Conservation (phyloP, 2,888 invertebrate species). For the Tinea pellionella region DNA sequence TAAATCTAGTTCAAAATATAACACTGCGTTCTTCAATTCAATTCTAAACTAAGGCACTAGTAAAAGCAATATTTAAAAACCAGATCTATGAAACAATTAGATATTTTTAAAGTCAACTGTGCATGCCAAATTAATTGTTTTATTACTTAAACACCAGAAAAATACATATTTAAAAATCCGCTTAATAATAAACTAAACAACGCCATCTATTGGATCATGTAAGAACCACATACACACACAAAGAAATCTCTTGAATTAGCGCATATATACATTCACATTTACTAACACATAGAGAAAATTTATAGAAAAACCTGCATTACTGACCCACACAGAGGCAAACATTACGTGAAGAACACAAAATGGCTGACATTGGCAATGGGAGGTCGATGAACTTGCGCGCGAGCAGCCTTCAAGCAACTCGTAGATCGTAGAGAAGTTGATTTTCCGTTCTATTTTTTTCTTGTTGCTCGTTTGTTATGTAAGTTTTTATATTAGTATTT, state of each 20-base stretch:
- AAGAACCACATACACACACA: background rate
- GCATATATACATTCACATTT: constrained; percentile 8
- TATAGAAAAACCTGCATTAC: constrained; percentile 63
- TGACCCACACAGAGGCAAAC: constrained; percentile 47
- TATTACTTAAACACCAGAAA: background rate
- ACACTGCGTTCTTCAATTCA: no score
- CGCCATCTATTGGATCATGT: background rate
- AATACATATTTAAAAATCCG: background rate
- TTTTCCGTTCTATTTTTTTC: constrained; percentile 49
- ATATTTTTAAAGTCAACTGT: background rate
- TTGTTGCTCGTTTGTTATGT: background rate
- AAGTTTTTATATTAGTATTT: no score
- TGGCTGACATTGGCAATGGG: constrained; percentile 68
- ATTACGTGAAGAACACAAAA: constrained; percentile 44
- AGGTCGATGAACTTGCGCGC: constrained; percentile 58
- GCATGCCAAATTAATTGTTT: background rate
- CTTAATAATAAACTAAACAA: background rate
- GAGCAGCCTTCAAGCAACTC: constrained; percentile 56
- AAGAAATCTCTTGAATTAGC: background rate
- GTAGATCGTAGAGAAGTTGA: constrained; percentile 66
- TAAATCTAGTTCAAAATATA: no score
- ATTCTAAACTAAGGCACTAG: no score
- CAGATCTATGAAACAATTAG: background rate
- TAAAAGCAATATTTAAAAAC: background rate
- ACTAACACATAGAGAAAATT: background rate